A percentile compares a stretch with the other conserved stretches of the same genome.
Conservation (phyloP, 2,113 vertebrate species). For the Anthoscopus minutus region DNA sequence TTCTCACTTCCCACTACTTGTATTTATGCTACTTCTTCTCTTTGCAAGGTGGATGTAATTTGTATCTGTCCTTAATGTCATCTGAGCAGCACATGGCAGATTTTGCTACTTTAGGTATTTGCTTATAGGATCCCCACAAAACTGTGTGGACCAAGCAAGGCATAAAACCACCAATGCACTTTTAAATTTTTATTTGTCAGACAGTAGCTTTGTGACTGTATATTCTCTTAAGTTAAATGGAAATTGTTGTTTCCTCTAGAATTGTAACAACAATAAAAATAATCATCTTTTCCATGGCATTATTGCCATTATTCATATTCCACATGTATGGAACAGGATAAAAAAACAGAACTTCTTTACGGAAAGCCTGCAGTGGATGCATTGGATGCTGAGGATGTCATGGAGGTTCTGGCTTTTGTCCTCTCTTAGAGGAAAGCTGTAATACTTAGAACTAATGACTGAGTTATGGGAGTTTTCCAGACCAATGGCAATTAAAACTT, state of each 20-base stretch:
- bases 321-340: not conserved
- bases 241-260: not conserved
- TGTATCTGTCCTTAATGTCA: not conserved
- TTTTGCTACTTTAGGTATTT: not conserved
- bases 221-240: not conserved
- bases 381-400: not conserved
- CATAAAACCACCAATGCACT: not conserved
- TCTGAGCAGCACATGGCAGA: not conserved
- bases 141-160: not conserved
- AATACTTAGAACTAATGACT: not conserved
- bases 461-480: not conserved
- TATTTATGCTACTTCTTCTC: not conserved
- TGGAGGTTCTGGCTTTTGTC: not conserved
- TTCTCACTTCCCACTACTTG: not conserved
- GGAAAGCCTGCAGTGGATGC: not conserved
- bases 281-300: not conserved
- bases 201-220: not conserved
- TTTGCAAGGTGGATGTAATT: not conserved
- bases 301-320: not conserved
- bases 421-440: not conserved
- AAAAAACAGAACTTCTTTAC: not conserved
- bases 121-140: not conserved
- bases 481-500: not conserved
- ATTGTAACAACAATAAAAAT: not conserved
- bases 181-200: not conserved